Evolutionary conservation across 2,888 invertebrate genomes (phyloP), one percentile per base, ranked within the genome.

Genomic region (Linnaemya vulpina): DNA sequence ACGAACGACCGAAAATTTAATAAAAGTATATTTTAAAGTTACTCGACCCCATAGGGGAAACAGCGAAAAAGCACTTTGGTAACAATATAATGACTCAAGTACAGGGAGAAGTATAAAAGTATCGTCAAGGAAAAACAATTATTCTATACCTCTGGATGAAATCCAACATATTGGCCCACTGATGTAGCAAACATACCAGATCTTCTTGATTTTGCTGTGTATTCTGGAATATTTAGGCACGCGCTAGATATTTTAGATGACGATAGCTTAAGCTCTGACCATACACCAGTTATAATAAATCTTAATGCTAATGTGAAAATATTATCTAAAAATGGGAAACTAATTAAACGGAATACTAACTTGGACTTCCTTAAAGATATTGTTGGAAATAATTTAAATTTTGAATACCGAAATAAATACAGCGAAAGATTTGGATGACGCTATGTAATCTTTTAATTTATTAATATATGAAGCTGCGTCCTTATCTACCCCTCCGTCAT

Each of bases 381-480:
- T 43, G 11, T 63, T 13, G 20, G 13, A 11, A 63, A 40, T 43
- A 63, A 63, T 49, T 49, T 67, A 51, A 68, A 51, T n/a, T 5
- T 30, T 68, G 7, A 71, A 43, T 10, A 58, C 22, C 11, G n/a
- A 58, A 43, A 58, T 58, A 9, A 40, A 58, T 4, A 55, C 20
- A 17, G 70, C 8, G 9, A 55, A 70, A 55, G 40, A 70, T 55
- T 25, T 55, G 51, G 38, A 43, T 11, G 65, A 65, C 17, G 58
- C 46, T 13, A 17, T 76, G 8, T 51, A 78, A 70, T 51, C 68
- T 3, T 68, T 70, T 51, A 51, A 51, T 25, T 38, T 58, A 51
- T 58, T 77, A 5, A 77, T 68, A 8, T 38, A 77, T 15, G 60
- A 77, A 76, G 74, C 63, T 40, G 74, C 63, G 0, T 11, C 8